Percentiles rank a stretch among this genome's conserved stretches.
Evolutionary conservation across 2,888 invertebrate species (phyloP).

Genomic region (Dicycla oo): DNA sequence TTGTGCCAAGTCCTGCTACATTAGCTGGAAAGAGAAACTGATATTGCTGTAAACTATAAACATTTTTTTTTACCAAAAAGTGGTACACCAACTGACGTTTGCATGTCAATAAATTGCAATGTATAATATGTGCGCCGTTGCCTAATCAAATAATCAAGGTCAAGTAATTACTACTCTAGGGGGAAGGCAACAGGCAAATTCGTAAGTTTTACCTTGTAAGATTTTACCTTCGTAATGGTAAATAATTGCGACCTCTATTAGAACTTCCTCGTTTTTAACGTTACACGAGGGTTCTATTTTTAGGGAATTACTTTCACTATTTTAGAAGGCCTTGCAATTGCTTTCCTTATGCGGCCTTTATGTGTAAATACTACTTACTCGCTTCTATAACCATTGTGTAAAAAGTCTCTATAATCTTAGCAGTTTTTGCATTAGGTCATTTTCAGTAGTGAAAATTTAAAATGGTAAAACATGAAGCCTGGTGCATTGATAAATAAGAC

Average conservation of each 20-base stretch:
- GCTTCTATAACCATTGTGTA: too few species aligned
- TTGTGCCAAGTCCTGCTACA: not conserved
- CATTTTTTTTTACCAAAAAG: not conserved
- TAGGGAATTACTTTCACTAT: too few species aligned
- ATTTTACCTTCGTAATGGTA: conserved; percentile 12
- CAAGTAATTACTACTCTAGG: not conserved
- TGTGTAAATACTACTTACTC: too few species aligned
- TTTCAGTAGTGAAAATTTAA: too few species aligned
- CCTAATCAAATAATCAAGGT: conserved; percentile 32
- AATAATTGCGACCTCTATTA: conserved; percentile 34
- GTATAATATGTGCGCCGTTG: too few species aligned
- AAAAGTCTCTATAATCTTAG: too few species aligned
- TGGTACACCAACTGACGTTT: conserved; percentile 3
- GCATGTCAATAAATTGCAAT: conserved; percentile 28
- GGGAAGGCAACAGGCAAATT: not conserved
- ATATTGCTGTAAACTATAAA: not conserved
- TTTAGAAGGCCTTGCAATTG: too few species aligned
- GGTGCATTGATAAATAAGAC: too few species aligned
- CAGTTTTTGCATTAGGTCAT: too few species aligned
- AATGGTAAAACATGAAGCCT: too few species aligned
- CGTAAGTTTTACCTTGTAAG: conserved; percentile 9
- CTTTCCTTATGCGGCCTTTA: too few species aligned
- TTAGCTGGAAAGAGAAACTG: not conserved
- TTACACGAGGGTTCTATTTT: too few species aligned
- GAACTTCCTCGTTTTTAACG: conserved; percentile 18